These are phyloP conservation scores for Nephotettix cincticeps DNA, from an alignment of 1,140 invertebrate genomes.

Conservation along the genomic window DNA sequence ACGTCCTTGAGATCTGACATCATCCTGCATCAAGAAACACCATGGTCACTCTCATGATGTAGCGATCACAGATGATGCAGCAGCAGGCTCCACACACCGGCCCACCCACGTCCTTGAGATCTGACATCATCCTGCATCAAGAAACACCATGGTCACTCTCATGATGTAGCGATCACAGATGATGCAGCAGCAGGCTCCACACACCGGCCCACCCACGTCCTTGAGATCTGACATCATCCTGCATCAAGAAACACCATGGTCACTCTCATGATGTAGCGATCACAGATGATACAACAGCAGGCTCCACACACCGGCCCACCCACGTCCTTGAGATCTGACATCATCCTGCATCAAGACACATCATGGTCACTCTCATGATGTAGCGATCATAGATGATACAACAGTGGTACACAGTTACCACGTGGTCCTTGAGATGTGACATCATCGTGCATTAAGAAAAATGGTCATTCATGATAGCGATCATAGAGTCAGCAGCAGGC, in stretches of 20 bases:
- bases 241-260: conserved; percentile 40
- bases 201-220: conserved; percentile 41
- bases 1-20: conserved; percentile 9
- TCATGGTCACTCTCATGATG: conserved; percentile 69
- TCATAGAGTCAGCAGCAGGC: no score
- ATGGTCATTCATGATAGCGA: no score
- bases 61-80: conserved; percentile 69
- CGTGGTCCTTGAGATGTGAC: no score
- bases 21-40: neutral
- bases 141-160: conserved; percentile 53
- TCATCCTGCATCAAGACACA: no score
- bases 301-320: conserved; percentile 53
- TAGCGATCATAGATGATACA: conserved; percentile 70
- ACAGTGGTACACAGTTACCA: no score
- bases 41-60: conserved; percentile 65
- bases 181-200: conserved; percentile 64
- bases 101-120: neutral
- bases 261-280: conserved; percentile 72
- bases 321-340: neutral
- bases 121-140: conserved; percentile 10
- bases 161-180: conserved; percentile 75
- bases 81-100: conserved; percentile 62
- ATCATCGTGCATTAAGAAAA: no score
- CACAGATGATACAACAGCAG: conserved; percentile 67
- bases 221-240: conserved; percentile 13